Evolutionary conservation across 2,888 invertebrate species (phyloP).

Genomic region (Xestia sexstrigata): DNA sequence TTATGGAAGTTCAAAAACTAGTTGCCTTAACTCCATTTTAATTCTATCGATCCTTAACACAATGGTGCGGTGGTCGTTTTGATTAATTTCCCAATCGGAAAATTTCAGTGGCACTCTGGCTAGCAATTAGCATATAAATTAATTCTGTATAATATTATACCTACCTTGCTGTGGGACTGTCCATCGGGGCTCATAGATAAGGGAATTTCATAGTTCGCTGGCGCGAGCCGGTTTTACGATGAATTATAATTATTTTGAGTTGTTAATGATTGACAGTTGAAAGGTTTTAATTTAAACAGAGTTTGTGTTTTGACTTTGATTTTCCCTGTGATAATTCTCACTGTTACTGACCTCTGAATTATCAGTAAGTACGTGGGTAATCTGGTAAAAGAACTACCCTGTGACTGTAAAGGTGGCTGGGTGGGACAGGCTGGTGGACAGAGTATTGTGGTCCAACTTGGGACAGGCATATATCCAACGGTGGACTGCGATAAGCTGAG

Average conservation of each 20-base stretch:
- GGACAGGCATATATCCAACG: background rate
- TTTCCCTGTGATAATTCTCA: background rate
- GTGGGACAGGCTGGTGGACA: background rate
- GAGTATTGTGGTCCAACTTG: background rate
- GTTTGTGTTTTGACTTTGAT: background rate
- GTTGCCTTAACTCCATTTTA: constrained; percentile 34
- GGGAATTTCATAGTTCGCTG: constrained; percentile 57
- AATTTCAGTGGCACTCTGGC: constrained; percentile 59
- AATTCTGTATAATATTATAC: constrained; percentile 66
- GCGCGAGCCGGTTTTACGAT: constrained; percentile 34
- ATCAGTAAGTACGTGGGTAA: background rate
- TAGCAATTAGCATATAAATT: constrained; percentile 73
- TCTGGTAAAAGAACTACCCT: background rate
- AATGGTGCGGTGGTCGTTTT: constrained; percentile 33
- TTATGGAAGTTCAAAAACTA: background rate
- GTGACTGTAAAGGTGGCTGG: background rate
- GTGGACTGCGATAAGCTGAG: background rate
- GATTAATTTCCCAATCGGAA: constrained; percentile 64
- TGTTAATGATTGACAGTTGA: constrained; percentile 21
- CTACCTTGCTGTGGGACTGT: constrained; percentile 51
- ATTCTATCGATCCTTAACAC: constrained; percentile 41
- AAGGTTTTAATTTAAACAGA: constrained; percentile 2
- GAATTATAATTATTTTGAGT: constrained; percentile 45
- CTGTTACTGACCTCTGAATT: background rate
- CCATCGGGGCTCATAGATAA: constrained; percentile 59